Percentiles rank a stretch among this genome's conserved stretches.
These are phyloP conservation scores for Trichogramma pretiosum DNA, from an alignment of 1,140 invertebrate species.

Conservation along the genomic window DNA sequence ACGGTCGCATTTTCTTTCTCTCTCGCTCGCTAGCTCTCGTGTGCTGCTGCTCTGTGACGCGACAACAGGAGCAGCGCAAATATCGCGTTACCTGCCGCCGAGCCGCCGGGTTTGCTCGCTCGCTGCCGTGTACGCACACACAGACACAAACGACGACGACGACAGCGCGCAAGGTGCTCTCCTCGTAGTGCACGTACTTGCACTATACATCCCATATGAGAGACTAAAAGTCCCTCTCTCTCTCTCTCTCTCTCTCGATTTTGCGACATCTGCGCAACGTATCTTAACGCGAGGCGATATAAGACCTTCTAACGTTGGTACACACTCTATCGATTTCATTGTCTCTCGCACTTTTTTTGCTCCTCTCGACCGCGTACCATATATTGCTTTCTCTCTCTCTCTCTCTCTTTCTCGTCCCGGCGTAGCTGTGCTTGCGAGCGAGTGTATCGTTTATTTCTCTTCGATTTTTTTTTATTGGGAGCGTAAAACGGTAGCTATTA, in stretches of 20 bases:
- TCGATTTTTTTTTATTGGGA: slow-evolving; percentile 3
- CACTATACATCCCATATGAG: neutral
- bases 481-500: neutral
- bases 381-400: neutral
- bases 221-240: slow-evolving; percentile 13
- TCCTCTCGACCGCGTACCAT: too few relatives aligned
- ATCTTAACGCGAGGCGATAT: too few relatives aligned
- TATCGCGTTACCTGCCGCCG: slow-evolving; percentile 37
- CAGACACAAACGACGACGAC: slow-evolving; percentile 11
- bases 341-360: neutral
- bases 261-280: too few relatives aligned
- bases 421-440: too few relatives aligned
- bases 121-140: slow-evolving; percentile 26
- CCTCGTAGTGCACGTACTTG: neutral
- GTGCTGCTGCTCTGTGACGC: too few relatives aligned
- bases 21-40: neutral
- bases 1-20: slow-evolving; percentile 6
- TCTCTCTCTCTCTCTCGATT: too few relatives aligned
- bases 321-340: slow-evolving; percentile 10
- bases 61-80: too few relatives aligned
- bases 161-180: too few relatives aligned
- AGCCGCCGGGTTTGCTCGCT: slow-evolving; percentile 24
- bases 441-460: too few relatives aligned
- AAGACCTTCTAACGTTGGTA: too few relatives aligned
- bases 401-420: slow-evolving; percentile 12